A percentile compares a stretch with the other conserved stretches of the same genome.
phyloP scores from a whole-genome alignment of 2,113 vertebrate genomes.

The Diphyllodes magnificus region DNA sequence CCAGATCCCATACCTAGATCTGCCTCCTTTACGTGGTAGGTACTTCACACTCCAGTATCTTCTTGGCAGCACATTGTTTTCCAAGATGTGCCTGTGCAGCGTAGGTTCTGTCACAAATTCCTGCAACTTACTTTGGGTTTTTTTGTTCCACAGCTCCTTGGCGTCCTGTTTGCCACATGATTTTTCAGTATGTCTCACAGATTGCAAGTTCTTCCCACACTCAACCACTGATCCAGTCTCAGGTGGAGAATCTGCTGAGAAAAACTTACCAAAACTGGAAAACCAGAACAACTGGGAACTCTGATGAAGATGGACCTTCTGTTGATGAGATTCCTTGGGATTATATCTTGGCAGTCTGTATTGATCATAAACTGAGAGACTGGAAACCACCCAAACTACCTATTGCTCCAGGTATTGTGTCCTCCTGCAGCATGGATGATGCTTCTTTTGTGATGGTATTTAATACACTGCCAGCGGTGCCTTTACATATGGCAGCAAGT shows the following conservation, averaged over 20 bases:
- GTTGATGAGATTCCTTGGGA: constrained; percentile 85
- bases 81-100: neutral
- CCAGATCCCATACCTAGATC: constrained; percentile 84
- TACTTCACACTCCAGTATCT: neutral
- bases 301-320: constrained; percentile 32
- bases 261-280: constrained; percentile 68
- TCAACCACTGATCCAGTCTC: constrained; percentile 84
- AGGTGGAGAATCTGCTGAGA: constrained; percentile 83
- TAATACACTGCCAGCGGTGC: neutral
- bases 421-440: neutral
- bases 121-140: neutral
- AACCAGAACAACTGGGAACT: neutral
- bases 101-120: neutral
- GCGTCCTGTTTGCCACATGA: constrained; percentile 78
- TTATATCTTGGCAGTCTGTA: constrained; percentile 79
- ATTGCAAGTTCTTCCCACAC: constrained; percentile 75
- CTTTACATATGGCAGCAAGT: neutral
- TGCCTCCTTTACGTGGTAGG: constrained; percentile 73
- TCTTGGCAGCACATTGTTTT: accelerated
- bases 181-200: constrained; percentile 79
- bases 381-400: constrained; percentile 77
- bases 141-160: constrained; percentile 76
- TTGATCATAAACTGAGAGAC: constrained; percentile 90
- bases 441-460: neutral
- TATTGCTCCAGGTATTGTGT: constrained; percentile 70